Conservation (phyloP, 2,797 vertebrate species). For the Sebastes alutus region DNA sequence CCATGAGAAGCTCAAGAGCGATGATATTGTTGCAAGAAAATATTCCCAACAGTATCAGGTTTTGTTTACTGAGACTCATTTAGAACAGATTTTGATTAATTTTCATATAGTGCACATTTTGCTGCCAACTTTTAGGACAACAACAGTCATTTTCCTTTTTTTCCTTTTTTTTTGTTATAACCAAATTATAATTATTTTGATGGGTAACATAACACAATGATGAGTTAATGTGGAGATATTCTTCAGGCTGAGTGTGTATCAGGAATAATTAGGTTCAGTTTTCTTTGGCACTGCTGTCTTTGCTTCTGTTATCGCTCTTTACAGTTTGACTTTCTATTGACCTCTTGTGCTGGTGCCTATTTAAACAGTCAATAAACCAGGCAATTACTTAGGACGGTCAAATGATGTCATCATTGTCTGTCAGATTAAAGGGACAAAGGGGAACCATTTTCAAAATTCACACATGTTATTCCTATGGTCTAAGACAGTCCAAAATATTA, state of each 20-base stretch:
- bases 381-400: conserved; percentile 49
- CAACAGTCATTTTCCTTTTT: not conserved
- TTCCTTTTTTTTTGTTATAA: not conserved
- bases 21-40: conserved; percentile 77
- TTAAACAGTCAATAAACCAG: conserved; percentile 63
- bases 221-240: conserved; percentile 45
- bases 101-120: conserved; percentile 28
- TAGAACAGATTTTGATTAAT: conserved; percentile 63
- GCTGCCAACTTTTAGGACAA: not conserved
- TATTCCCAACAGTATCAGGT: conserved; percentile 77
- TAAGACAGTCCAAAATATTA: too few relatives aligned
- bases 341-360: conserved; percentile 44
- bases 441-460: not conserved
- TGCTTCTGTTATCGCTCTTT: conserved; percentile 50
- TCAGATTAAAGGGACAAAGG: conserved; percentile 8
- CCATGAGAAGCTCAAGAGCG: conserved; percentile 57
- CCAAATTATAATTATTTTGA: not conserved
- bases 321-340: conserved; percentile 47
- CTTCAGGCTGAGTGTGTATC: conserved; percentile 34
- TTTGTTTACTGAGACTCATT: conserved; percentile 75
- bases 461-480: too few relatives aligned
- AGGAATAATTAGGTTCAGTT: conserved; percentile 48
- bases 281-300: conserved; percentile 57
- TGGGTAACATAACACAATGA: conserved; percentile 12
- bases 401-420: conserved; percentile 53